phyloP scores from a whole-genome alignment of 2,797 vertebrate genomes.

The Xyrichtys novacula region DNA sequence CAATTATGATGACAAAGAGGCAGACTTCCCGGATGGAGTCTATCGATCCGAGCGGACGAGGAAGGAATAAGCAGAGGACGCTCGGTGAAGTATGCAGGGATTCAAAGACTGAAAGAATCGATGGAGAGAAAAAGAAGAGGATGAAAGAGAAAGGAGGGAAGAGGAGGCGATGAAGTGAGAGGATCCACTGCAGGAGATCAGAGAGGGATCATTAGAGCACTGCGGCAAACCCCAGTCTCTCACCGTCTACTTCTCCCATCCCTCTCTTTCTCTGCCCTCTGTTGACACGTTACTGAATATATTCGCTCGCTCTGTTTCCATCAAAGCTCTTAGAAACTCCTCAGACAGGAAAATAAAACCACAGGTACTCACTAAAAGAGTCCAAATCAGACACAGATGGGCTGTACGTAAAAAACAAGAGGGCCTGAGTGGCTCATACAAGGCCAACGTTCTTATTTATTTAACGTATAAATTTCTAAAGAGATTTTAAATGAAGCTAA shows the following conservation, averaged over 20 bases:
- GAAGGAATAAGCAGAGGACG: not conserved
- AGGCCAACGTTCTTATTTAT: too few species aligned
- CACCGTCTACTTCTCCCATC: too few species aligned
- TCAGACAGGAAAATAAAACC: too few species aligned
- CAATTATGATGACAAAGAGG: not conserved
- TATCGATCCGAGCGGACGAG: constrained; percentile 7
- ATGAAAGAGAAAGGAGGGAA: not conserved
- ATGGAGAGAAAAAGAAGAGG: constrained; percentile 2
- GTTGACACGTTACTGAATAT: constrained; percentile 23
- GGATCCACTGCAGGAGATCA: constrained; percentile 24
- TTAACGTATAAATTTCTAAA: too few species aligned
- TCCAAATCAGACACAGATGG: too few species aligned
- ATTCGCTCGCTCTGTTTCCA: not conserved
- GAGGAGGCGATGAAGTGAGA: not conserved
- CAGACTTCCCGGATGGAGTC: not conserved
- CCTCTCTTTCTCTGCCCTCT: constrained; percentile 29
- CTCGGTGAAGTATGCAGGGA: not conserved
- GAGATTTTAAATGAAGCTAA: too few species aligned
- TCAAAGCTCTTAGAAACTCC: not conserved
- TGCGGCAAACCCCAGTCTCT: constrained; percentile 37
- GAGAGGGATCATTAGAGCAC: constrained; percentile 31
- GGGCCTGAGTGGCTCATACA: too few species aligned
- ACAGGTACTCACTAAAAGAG: too few species aligned
- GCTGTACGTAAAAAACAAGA: too few species aligned
- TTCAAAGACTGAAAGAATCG: constrained; percentile 11